phyloP scores from a whole-genome alignment of 2,888 invertebrate species.

The Phasia obesa region DNA sequence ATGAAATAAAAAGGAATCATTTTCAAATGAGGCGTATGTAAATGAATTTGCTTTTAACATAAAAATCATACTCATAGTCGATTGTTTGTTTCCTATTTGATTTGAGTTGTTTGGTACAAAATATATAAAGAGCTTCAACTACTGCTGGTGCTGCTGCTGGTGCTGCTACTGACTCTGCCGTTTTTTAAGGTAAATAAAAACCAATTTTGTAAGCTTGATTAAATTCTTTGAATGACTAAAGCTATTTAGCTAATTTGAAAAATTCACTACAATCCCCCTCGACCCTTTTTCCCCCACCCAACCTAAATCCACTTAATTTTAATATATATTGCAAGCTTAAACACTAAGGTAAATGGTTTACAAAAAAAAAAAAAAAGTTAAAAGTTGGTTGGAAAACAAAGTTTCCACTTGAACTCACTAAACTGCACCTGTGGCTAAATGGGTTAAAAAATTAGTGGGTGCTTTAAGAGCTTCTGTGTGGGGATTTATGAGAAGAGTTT shows the following conservation, averaged over 20 bases:
- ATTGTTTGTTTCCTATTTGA: conserved; percentile 57
- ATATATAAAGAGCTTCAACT: conserved; percentile 45
- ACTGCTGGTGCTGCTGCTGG: conserved; percentile 19
- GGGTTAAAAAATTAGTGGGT: conserved; percentile 62
- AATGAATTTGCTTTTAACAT: conserved; percentile 70
- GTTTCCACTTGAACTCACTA: conserved; percentile 70
- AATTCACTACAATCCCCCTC: conserved; percentile 48
- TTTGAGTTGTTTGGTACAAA: conserved; percentile 50
- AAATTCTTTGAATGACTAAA: conserved; percentile 71
- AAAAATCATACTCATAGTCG: conserved; percentile 37
- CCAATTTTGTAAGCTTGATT: conserved; percentile 70
- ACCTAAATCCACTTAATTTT: conserved; percentile 53
- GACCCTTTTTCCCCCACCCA: conserved; percentile 1
- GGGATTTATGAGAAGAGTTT: conserved; percentile 12
- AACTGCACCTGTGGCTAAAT: conserved; percentile 71
- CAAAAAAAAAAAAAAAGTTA: conserved; percentile 28
- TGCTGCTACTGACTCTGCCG: background rate
- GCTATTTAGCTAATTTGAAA: conserved; percentile 71
- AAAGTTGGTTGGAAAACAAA: conserved; percentile 61
- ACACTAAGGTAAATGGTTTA: conserved; percentile 35
- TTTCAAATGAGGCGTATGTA: conserved; percentile 71
- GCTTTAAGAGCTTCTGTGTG: conserved; percentile 64
- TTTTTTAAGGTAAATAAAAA: conserved; percentile 69
- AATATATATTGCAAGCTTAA: conserved; percentile 49
- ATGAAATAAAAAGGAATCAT: conserved; percentile 63